Conservation (phyloP, 2,113 vertebrate genomes). For the Morphnarchus princeps region DNA sequence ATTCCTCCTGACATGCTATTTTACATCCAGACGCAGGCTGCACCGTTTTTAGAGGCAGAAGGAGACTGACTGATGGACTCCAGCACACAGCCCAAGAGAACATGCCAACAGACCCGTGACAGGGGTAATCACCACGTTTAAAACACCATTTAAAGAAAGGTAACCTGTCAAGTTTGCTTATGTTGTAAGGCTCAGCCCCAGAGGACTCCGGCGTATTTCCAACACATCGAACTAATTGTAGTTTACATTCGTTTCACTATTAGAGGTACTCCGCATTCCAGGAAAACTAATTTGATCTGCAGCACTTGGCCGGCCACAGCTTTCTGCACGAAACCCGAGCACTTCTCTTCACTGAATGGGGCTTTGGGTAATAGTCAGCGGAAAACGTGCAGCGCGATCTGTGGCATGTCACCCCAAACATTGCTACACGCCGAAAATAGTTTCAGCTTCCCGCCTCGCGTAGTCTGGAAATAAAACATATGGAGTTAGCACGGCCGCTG, state of each 20-base stretch:
- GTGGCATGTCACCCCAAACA: constrained; percentile 3
- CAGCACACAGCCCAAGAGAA: background rate
- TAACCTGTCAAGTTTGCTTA: constrained; percentile 7
- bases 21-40: background rate
- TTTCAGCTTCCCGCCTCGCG: background rate
- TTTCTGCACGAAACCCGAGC: constrained; percentile 10
- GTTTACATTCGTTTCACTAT: background rate
- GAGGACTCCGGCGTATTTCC: background rate
- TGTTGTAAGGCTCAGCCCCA: background rate
- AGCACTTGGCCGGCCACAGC: background rate
- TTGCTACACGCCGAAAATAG: background rate
- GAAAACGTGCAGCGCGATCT: background rate
- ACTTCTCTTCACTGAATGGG: background rate
- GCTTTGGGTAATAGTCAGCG: background rate
- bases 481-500: constrained; percentile 56
- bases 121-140: background rate
- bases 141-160: background rate
- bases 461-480: constrained; percentile 59
- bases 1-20: background rate
- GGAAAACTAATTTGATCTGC: background rate
- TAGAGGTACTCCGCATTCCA: background rate
- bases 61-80: background rate
- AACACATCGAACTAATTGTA: background rate
- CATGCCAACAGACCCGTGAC: background rate
- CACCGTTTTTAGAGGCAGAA: background rate